These are phyloP conservation scores for Pterostichus madidus DNA, from an alignment of 2,888 invertebrate genomes.

Conservation along the genomic window DNA sequence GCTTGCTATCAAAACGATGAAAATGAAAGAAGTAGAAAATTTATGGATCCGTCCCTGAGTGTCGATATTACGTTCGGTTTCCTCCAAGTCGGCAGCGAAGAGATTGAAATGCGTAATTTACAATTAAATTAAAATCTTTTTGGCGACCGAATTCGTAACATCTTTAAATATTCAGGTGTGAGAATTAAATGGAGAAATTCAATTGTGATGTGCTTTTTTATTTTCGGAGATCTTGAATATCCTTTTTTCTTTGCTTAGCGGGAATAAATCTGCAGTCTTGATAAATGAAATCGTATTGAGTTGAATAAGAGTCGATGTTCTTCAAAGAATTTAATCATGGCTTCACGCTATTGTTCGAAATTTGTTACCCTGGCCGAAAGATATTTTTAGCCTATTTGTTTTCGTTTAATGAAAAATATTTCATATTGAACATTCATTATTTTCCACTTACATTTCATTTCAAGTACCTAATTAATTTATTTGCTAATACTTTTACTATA, in stretches of 20 bases:
- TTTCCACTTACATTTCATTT: neutral
- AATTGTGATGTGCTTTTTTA: constrained; percentile 51
- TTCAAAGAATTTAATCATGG: constrained; percentile 20
- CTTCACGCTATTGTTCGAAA: constrained; percentile 17
- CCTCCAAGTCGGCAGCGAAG: neutral
- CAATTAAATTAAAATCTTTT: constrained; percentile 66
- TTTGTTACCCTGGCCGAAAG: constrained; percentile 13
- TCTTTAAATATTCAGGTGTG: constrained; percentile 59
- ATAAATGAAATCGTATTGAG: constrained; percentile 56
- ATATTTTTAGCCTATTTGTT: constrained; percentile 20
- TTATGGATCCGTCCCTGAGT: too few species aligned
- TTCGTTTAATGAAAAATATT: constrained; percentile 38
- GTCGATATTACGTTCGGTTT: constrained; percentile 24
- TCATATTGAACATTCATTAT: neutral
- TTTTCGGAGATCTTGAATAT: constrained; percentile 46
- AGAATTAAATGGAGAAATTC: constrained; percentile 55
- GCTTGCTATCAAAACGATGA: too few species aligned
- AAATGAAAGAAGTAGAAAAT: too few species aligned
- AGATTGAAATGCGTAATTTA: constrained; percentile 64
- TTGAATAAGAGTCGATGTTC: constrained; percentile 39
- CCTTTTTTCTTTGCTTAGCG: constrained; percentile 54
- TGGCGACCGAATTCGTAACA: constrained; percentile 63
- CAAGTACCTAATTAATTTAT: too few species aligned
- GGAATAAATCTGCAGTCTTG: constrained; percentile 52
- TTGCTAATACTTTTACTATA: too few species aligned